A percentile compares a stretch with the other conserved stretches of the same genome.
These are phyloP conservation scores for Leptosomus discolor DNA, from an alignment of 2,113 vertebrate genomes.

Conservation along the genomic window DNA sequence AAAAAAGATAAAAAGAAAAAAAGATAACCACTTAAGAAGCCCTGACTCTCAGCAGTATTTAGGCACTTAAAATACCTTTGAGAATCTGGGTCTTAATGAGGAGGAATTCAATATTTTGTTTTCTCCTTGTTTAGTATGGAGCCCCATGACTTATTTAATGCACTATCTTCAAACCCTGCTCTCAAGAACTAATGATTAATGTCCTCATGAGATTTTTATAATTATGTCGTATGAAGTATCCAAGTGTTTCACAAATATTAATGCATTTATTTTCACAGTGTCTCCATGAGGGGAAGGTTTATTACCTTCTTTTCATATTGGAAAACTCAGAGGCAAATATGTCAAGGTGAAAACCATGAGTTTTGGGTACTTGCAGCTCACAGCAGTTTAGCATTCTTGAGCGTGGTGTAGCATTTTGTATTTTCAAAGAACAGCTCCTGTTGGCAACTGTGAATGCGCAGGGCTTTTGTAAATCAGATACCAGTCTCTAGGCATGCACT, in stretches of 20 bases:
- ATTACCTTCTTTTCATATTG: not conserved
- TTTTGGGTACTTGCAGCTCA: not conserved
- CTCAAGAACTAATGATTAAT: not conserved
- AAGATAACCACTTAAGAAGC: not conserved
- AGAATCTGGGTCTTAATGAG: not conserved
- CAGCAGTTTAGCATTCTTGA: not conserved
- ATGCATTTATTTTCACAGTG: not conserved
- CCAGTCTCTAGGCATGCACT: not conserved
- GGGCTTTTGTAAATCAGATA: not conserved
- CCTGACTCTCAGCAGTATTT: not conserved
- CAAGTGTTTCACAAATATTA: not conserved
- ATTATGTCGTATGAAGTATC: not conserved
- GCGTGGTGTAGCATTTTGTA: not conserved
- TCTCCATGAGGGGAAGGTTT: not conserved
- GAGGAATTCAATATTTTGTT: not conserved
- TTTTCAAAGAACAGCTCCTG: not conserved
- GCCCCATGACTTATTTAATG: not conserved
- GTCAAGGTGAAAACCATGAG: not conserved
- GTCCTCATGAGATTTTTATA: not conserved
- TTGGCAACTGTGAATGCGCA: not conserved
- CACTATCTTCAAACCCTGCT: not conserved
- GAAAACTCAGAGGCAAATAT: not conserved
- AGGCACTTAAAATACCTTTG: conserved; percentile 3
- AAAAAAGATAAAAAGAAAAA: no score
- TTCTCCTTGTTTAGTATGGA: not conserved